Evolutionary conservation across 2,797 vertebrate species (phyloP), one percentile per base, ranked within the genome.

Genomic region (Sylvia borin): DNA sequence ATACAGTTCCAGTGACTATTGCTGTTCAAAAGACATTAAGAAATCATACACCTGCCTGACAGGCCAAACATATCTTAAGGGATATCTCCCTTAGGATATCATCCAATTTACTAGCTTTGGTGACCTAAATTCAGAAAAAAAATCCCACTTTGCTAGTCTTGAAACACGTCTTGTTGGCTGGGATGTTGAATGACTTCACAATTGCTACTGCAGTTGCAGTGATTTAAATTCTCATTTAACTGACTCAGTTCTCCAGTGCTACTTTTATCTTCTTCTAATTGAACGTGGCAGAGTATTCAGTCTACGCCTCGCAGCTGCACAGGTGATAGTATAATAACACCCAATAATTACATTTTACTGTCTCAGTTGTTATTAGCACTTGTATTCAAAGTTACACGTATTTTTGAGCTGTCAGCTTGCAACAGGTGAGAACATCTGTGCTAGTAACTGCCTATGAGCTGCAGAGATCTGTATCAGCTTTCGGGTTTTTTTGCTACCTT

Each of bases 291-390:
- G 95, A 96, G 93, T 90, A 92, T 84, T 94, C 94, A 79, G 71
- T 92, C 94, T 96, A 32, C 7, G 17, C 74, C 77, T 96, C 7
- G 0, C 85, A 96, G 95, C 88, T 96, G 88, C 92, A 94, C 95
- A 97, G 97, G 95, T 97, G 97, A 97, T 94, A 97, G 96, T 86
- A 81, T 91, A 95, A 93, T 90, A 96, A 95, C 96, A 92, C 36
- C 62, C 92, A 95, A 95, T 97, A 97, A 97, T 97, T 96, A 94
- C 82, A 94, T 94, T 96, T 94, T 93, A 94, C 85, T 86, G 86
- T 97, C 96, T 96, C 78, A 57, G 90, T 95, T 97, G 93, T 96
- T 96, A 91, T 95, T 94, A 95, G 93, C 94, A 93, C 87, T 95
- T 84, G 38, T 86, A 93, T 90, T 94, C 84, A 78, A 94, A 95